Conservation (phyloP, 92 coral and sea anemone species). For the Epizoanthus illoricatus region DNA sequence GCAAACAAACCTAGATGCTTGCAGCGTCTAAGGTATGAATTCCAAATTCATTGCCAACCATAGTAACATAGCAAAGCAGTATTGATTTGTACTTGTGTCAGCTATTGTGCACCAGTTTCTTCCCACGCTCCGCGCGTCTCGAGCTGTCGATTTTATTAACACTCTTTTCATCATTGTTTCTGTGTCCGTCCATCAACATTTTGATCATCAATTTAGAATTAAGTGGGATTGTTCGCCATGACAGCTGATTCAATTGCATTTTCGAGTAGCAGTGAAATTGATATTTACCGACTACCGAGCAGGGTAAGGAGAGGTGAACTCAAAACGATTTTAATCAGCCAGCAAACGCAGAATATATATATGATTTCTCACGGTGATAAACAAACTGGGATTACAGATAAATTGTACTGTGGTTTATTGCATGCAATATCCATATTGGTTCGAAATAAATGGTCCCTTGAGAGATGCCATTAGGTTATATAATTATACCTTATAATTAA, state of each 20-base stretch:
- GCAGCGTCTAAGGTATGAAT: constrained; percentile 30
- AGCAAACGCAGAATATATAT: too few species aligned
- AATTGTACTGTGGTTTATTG: neutral
- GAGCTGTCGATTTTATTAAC: constrained; percentile 40
- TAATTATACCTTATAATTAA: too few species aligned
- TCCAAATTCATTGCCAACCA: constrained; percentile 26
- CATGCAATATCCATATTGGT: neutral
- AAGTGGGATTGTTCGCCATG: constrained; percentile 19
- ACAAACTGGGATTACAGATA: too few species aligned
- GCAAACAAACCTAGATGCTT: constrained; percentile 23
- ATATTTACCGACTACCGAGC: neutral
- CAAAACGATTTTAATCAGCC: neutral
- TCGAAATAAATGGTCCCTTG: neutral
- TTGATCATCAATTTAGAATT: constrained; percentile 36
- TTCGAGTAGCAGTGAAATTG: constrained; percentile 8
- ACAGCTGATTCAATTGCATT: constrained; percentile 23
- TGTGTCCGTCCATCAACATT: constrained; percentile 30
- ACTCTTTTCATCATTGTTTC: constrained; percentile 24
- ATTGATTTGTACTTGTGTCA: too few species aligned
- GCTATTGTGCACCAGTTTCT: neutral
- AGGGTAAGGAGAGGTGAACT: neutral
- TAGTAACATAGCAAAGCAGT: constrained; percentile 5
- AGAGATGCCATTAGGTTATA: neutral
- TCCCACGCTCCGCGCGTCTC: constrained; percentile 19
- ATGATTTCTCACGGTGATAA: too few species aligned